These are phyloP conservation scores for Alca torda DNA, from an alignment of 2,797 vertebrate species.

Conservation along the genomic window DNA sequence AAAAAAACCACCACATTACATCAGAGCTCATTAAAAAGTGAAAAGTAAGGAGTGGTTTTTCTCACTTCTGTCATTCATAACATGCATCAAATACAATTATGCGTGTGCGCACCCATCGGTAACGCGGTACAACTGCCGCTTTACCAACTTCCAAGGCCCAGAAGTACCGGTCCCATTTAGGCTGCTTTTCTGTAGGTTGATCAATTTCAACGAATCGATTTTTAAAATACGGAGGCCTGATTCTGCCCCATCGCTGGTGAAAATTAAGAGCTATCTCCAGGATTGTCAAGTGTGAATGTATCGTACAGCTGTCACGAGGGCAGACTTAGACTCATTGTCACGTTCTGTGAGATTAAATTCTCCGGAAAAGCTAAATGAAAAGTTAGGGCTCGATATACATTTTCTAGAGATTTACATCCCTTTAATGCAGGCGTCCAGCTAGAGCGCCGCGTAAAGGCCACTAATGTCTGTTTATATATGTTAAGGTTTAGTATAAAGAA, in stretches of 20 bases:
- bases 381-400: background rate
- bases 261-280: background rate
- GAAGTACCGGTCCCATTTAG: background rate
- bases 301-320: background rate
- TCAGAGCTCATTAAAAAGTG: conserved; percentile 55
- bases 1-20: background rate
- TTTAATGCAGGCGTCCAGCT: background rate
- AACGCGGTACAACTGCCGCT: background rate
- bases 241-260: background rate
- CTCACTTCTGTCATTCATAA: conserved; percentile 30
- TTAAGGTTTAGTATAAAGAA: conserved; percentile 44
- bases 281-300: background rate
- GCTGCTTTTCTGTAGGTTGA: background rate
- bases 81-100: background rate
- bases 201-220: conserved; percentile 11
- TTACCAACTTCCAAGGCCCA: background rate
- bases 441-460: conserved; percentile 18
- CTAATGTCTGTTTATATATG: conserved; percentile 19
- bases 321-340: background rate
- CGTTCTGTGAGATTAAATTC: background rate
- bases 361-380: background rate
- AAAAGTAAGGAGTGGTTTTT: conserved; percentile 38
- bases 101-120: background rate
- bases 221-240: background rate
- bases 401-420: conserved; percentile 16